Evolutionary conservation across 2,888 invertebrate species (phyloP).

Genomic region (Plemyria rubiginata): DNA sequence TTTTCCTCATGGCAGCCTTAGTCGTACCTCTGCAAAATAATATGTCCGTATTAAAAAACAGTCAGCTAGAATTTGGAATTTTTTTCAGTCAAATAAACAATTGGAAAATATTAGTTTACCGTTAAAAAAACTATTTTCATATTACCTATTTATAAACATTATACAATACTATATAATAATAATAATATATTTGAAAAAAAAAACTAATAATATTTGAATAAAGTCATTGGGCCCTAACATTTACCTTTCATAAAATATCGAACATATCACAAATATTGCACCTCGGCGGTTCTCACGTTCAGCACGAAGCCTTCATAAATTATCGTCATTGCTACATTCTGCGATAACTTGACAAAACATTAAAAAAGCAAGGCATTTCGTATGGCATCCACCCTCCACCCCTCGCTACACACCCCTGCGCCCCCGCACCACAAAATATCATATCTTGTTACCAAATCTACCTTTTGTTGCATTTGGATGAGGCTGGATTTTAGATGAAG

Average conservation of each 20-base stretch:
- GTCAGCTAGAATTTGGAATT: no score
- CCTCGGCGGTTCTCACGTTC: slow-evolving; percentile 56
- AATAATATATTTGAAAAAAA: no score
- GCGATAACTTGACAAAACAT: slow-evolving; percentile 46
- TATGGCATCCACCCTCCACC: slow-evolving; percentile 60
- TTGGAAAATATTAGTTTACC: no score
- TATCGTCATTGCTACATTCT: slow-evolving; percentile 46
- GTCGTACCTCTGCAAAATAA: no score
- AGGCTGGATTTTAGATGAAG: slow-evolving; percentile 36
- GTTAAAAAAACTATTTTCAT: no score
- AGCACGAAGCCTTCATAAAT: slow-evolving; percentile 55
- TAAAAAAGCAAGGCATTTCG: slow-evolving; percentile 45
- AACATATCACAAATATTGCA: slow-evolving; percentile 43
- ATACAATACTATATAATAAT: no score
- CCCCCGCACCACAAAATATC: slow-evolving; percentile 44
- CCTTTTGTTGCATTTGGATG: slow-evolving; percentile 60
- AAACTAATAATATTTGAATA: background rate
- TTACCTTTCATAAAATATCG: slow-evolving; percentile 31
- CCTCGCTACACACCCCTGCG: slow-evolving; percentile 34
- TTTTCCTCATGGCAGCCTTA: no score
- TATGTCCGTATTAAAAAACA: no score
- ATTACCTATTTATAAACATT: no score
- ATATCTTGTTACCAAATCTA: slow-evolving; percentile 76
- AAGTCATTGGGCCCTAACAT: slow-evolving; percentile 25
- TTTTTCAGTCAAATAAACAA: no score